These are phyloP conservation scores for Polylopha cassiicola DNA, from an alignment of 2,888 invertebrate species.

Conservation along the genomic window DNA sequence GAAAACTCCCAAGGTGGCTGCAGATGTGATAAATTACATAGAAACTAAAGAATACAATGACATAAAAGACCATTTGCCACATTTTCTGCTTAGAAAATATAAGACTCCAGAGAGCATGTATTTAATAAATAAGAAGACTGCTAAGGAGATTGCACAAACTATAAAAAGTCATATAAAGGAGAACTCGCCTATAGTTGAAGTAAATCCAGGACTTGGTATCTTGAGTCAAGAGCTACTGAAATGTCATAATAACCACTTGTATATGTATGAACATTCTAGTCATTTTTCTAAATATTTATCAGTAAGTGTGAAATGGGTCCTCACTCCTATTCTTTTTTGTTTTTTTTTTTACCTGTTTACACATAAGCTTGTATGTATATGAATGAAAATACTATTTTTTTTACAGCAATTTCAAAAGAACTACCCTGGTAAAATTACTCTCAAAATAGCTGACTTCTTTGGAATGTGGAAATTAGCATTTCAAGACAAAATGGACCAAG, in stretches of 20 bases:
- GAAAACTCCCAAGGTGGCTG: conserved; percentile 43
- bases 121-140: conserved; percentile 58
- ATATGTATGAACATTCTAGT: conserved; percentile 77
- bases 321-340: no score
- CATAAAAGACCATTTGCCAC: conserved; percentile 53
- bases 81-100: conserved; percentile 53
- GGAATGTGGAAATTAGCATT: conserved; percentile 74
- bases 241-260: conserved; percentile 64
- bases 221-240: conserved; percentile 78
- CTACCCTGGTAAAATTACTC: conserved; percentile 55
- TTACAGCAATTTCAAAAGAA: conserved; percentile 51
- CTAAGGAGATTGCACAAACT: conserved; percentile 50
- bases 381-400: no score
- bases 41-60: conserved; percentile 46
- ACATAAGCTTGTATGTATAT: no score
- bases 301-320: conserved; percentile 43
- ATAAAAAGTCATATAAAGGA: conserved; percentile 47
- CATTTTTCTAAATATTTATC: conserved; percentile 66
- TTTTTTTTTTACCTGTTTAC: no score
- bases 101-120: conserved; percentile 61
- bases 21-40: conserved; percentile 56
- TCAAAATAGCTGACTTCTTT: conserved; percentile 77
- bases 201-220: conserved; percentile 83
- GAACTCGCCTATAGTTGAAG: conserved; percentile 76
- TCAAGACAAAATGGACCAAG: conserved; percentile 77